phyloP scores from a whole-genome alignment of 2,888 invertebrate genomes.

The Aradus depressus region DNA sequence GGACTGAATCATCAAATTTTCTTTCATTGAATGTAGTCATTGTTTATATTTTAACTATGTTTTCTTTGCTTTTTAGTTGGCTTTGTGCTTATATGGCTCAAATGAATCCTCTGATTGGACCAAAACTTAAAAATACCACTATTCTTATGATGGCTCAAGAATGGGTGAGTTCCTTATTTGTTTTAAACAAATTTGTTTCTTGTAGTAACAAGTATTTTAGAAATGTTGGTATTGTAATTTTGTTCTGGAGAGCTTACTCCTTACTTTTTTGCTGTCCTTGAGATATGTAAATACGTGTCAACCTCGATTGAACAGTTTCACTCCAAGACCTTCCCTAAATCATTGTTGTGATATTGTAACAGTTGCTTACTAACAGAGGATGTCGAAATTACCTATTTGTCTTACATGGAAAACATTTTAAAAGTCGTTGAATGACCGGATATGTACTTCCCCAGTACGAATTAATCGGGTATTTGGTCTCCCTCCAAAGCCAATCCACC shows the following conservation, averaged over 20 bases:
- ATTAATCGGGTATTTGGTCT: too few relatives aligned
- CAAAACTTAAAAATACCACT: conserved; percentile 56
- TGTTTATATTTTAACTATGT: not conserved
- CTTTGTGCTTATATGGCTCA: conserved; percentile 84
- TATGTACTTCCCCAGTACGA: too few relatives aligned
- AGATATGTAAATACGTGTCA: too few relatives aligned
- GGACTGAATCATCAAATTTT: not conserved
- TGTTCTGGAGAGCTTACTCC: too few relatives aligned
- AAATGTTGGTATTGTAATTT: too few relatives aligned
- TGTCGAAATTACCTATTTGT: not conserved
- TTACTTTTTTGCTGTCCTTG: too few relatives aligned
- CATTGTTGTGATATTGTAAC: too few relatives aligned
- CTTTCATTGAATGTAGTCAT: not conserved
- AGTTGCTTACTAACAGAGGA: not conserved
- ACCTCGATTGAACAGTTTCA: not conserved
- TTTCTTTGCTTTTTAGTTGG: conserved; percentile 59
- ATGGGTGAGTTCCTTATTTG: conserved; percentile 45
- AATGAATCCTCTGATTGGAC: conserved; percentile 86
- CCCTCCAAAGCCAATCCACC: too few relatives aligned
- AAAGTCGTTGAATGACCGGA: too few relatives aligned
- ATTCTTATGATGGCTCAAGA: conserved; percentile 65
- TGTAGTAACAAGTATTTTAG: too few relatives aligned
- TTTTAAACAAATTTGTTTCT: not conserved
- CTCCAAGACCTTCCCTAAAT: not conserved
- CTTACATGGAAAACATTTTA: conserved; percentile 21